Evolutionary conservation across 2,888 invertebrate genomes (phyloP).

Genomic region (Rhagonycha fulva): DNA sequence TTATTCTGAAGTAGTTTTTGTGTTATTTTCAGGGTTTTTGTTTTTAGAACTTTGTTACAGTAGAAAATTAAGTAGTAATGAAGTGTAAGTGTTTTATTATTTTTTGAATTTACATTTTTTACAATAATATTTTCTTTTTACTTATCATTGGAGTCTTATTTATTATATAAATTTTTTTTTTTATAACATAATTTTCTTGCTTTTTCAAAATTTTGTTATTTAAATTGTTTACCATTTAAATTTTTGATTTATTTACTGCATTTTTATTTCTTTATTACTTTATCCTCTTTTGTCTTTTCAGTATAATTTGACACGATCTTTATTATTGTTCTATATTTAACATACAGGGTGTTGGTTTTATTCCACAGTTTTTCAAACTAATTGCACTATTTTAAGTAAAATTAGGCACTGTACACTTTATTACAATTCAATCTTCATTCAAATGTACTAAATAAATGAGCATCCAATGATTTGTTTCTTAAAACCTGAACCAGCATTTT

Average conservation of each 20-base stretch:
- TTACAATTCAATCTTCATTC: neutral
- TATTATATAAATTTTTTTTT: too few species aligned
- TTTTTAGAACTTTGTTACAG: slow-evolving; percentile 4
- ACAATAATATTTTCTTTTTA: neutral
- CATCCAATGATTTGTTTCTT: neutral
- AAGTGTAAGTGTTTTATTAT: neutral
- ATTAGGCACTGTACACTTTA: neutral
- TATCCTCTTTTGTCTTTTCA: too few species aligned
- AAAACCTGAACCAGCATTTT: neutral
- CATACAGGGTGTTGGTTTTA: too few species aligned
- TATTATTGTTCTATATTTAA: too few species aligned
- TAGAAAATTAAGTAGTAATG: slow-evolving; percentile 1
- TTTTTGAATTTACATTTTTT: neutral
- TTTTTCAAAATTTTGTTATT: neutral
- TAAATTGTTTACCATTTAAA: too few species aligned
- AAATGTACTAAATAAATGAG: neutral
- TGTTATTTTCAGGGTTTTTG: neutral
- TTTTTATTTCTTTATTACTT: too few species aligned
- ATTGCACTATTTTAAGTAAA: neutral
- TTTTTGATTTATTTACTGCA: too few species aligned
- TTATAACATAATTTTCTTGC: neutral
- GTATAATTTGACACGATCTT: too few species aligned
- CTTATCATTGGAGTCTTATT: neutral
- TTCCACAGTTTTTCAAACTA: neutral
- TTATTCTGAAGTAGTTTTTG: slow-evolving; percentile 2